Evolutionary conservation across 1,140 invertebrate genomes (phyloP), one percentile per base, ranked within the genome.

Genomic region (Bombus consobrinus): DNA sequence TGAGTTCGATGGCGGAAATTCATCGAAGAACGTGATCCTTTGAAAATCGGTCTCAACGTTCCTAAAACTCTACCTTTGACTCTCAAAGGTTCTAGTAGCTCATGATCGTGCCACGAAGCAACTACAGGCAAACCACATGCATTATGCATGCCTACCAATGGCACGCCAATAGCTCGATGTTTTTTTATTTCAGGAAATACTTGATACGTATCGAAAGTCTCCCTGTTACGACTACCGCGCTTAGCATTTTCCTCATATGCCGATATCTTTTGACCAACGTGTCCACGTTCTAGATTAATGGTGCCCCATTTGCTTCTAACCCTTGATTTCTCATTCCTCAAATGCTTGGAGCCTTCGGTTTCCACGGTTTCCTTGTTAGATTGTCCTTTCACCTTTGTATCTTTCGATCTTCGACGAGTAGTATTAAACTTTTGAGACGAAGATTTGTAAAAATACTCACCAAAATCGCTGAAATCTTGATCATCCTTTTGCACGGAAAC

Each of bases 61-160:
- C 74, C 77, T 43, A 81, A 57, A 53, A 88, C 47, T 39, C 64
- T 81, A 9, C 53, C 74, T 6, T 69, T 80, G 1, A 89, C 34
- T 8, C 75, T 79, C 39, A 90, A 13, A 28, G 88, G 81, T 37
- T 88, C 79, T 10, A 92, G 43, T 28, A 87, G 62, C 0, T 90
- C 83, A 15, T 88, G 71, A 15, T 91, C 76, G 25, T 90, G 87
- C 92, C 93, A 93, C 1, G 88, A 87, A 43, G 89, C 91, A 9
- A 93, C 83, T 1, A 93, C 90, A 0, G 93, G 92, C n/a, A 93
- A 85, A 18, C 92, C 93, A 41, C 92, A 92, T 32, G 93, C 91
- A 28, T 93, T 92, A 43, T 94, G 94, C 94, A 95, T 95, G 5
- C 94, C 95, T 0, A 95, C 93, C 22, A 95, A 78, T 4, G 95